Evolutionary conservation across 1,140 invertebrate species (phyloP).

Genomic region (Meloidogyne hapla): DNA sequence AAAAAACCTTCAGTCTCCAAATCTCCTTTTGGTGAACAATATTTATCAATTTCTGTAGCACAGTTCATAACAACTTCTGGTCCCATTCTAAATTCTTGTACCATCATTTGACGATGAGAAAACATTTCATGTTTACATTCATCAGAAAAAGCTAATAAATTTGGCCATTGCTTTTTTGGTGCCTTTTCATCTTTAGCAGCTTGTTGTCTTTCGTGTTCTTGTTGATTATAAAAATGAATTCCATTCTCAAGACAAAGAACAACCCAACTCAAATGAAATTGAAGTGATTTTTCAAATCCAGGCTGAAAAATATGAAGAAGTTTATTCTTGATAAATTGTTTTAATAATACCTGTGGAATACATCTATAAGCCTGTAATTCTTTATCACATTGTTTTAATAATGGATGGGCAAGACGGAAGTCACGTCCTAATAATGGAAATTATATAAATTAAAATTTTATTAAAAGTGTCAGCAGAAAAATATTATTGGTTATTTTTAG

Average conservation of each 20-base stretch:
- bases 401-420: constrained; percentile 82
- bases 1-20: constrained; percentile 74
- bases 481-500: too few relatives aligned
- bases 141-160: constrained; percentile 65
- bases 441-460: constrained; percentile 4
- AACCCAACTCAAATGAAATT: constrained; percentile 76
- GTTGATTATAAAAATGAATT: constrained; percentile 71
- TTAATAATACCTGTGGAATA: too few relatives aligned
- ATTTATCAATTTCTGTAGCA: constrained; percentile 65
- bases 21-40: constrained; percentile 65
- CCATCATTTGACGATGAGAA: constrained; percentile 82
- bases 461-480: too few relatives aligned
- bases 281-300: constrained; percentile 58
- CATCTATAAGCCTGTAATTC: constrained; percentile 72
- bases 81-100: constrained; percentile 86
- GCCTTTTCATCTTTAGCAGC: constrained; percentile 37
- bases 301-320: too few relatives aligned
- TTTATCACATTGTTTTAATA: constrained; percentile 82
- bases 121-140: constrained; percentile 81
- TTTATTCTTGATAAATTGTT: too few relatives aligned
- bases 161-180: constrained; percentile 27
- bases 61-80: constrained; percentile 87
- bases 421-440: constrained; percentile 75
- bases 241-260: constrained; percentile 83
- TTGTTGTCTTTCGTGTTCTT: constrained; percentile 46